These are phyloP conservation scores for Scytalopus superciliaris DNA, from an alignment of 2,113 vertebrate genomes.

Conservation along the genomic window DNA sequence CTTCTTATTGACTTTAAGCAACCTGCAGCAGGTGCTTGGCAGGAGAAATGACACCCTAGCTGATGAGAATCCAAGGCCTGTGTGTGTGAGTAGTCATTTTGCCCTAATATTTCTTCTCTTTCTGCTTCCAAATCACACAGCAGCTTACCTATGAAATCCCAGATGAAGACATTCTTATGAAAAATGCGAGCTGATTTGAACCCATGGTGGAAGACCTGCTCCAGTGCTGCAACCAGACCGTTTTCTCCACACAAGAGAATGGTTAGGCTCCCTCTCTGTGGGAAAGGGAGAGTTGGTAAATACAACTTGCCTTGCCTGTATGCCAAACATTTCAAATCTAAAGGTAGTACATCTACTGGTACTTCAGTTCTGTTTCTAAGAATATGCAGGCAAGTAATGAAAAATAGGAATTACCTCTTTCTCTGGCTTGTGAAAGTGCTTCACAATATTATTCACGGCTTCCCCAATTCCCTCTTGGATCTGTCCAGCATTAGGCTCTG, in stretches of 20 bases:
- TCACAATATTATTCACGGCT: conserved; percentile 95
- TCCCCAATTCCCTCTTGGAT: conserved; percentile 96
- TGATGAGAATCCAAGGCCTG: background rate
- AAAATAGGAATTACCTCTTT: conserved; percentile 85
- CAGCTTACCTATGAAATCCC: conserved; percentile 94
- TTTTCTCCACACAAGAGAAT: conserved; percentile 92
- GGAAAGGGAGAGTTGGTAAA: background rate
- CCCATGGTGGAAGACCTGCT: conserved; percentile 94
- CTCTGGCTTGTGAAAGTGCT: conserved; percentile 97
- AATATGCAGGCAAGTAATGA: background rate
- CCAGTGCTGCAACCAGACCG: conserved; percentile 88
- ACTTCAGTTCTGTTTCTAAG: background rate
- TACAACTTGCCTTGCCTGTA: background rate
- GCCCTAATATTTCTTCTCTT: background rate
- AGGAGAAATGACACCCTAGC: background rate
- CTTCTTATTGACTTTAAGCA: background rate
- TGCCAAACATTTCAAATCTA: background rate
- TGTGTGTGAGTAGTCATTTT: background rate
- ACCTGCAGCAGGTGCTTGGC: background rate
- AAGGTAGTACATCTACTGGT: background rate
- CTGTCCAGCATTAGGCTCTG: conserved; percentile 88
- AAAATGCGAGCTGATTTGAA: conserved; percentile 91
- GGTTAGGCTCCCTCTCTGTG: conserved; percentile 91
- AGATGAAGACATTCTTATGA: conserved; percentile 95
- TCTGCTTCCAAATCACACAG: background rate